These are phyloP conservation scores for Hoplostethus atlanticus DNA, from an alignment of 2,797 vertebrate species.

Conservation along the genomic window DNA sequence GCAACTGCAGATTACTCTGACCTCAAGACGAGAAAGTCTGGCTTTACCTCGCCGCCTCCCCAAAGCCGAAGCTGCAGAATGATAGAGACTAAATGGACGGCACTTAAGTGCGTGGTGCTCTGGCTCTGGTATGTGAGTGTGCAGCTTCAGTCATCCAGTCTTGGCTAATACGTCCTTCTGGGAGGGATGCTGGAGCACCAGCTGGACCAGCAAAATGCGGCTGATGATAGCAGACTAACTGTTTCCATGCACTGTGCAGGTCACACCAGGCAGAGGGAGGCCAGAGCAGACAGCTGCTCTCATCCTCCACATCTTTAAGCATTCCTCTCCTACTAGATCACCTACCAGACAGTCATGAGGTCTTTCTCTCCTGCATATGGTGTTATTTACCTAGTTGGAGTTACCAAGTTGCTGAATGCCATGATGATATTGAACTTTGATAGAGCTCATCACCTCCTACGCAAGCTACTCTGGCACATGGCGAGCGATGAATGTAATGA, in stretches of 20 bases:
- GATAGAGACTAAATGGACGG: slow-evolving; percentile 28
- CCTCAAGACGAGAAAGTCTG: slow-evolving; percentile 48
- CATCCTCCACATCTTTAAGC: not conserved
- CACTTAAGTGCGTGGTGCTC: slow-evolving; percentile 10
- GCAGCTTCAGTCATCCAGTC: slow-evolving; percentile 30
- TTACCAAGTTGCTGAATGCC: too few species aligned
- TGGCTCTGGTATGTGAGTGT: slow-evolving; percentile 11
- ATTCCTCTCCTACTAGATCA: not conserved
- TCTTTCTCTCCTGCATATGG: too few species aligned
- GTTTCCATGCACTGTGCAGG: slow-evolving; percentile 19
- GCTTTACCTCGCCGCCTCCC: slow-evolving; percentile 31
- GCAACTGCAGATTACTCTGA: slow-evolving; percentile 54
- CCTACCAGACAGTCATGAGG: not conserved
- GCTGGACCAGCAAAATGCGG: slow-evolving; percentile 52
- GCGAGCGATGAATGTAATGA: too few species aligned
- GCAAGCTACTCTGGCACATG: too few species aligned
- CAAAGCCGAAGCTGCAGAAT: slow-evolving; percentile 40
- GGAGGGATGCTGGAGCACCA: slow-evolving; percentile 43
- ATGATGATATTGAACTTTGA: too few species aligned
- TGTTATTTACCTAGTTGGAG: too few species aligned
- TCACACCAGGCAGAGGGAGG: not conserved
- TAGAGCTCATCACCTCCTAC: too few species aligned
- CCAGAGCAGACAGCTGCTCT: slow-evolving; percentile 17
- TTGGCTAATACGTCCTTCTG: slow-evolving; percentile 26
- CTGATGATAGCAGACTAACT: slow-evolving; percentile 30